Conservation (phyloP, 2,888 invertebrate genomes). For the Rhamnusium bicolor region DNA sequence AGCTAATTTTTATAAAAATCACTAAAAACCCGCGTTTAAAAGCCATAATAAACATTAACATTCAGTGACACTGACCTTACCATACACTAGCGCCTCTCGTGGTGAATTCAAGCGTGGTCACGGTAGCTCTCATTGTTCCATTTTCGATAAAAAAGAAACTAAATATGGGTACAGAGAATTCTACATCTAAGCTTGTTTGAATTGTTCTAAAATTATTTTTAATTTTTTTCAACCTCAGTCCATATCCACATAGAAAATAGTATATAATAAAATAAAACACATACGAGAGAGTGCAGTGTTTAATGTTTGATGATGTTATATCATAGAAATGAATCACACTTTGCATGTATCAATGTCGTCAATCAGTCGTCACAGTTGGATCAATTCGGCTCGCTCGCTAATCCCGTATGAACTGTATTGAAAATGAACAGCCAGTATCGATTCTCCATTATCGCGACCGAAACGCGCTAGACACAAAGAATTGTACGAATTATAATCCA, state of each 20-base stretch:
- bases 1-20: no score
- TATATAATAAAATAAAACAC: conserved; percentile 3
- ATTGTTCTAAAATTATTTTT: no score
- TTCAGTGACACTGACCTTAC: no score
- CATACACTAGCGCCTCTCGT: no score
- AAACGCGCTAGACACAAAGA: conserved; percentile 58
- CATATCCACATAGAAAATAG: background rate
- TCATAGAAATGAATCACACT: conserved; percentile 55
- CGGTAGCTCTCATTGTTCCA: no score
- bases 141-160: no score
- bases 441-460: conserved; percentile 61
- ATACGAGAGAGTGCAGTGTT: conserved; percentile 39
- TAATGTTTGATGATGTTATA: conserved; percentile 45
- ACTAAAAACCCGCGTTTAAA: no score
- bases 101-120: no score
- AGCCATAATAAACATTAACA: no score
- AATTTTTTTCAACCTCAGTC: no score
- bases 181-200: no score
- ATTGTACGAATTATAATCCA: conserved; percentile 62
- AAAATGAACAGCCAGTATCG: conserved; percentile 63
- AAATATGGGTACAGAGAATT: no score
- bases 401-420: conserved; percentile 59
- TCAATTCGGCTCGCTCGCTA: conserved; percentile 53
- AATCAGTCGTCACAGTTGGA: conserved; percentile 66
- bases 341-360: conserved; percentile 67